phyloP scores from a whole-genome alignment of 2,113 vertebrate genomes.

The Xyliphius kryptos region DNA sequence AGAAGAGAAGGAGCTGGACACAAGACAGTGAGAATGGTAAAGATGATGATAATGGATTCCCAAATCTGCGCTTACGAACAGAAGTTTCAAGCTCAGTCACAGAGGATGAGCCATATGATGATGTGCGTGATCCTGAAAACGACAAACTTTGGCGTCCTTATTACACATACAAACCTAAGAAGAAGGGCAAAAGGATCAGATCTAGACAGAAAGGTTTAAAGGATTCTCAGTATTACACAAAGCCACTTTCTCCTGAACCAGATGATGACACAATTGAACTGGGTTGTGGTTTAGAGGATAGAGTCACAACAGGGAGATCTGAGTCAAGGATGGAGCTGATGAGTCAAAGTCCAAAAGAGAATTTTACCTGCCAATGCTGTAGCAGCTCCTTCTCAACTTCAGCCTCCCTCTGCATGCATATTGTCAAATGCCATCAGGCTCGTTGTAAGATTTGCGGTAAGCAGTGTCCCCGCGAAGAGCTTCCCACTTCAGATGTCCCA shows the following conservation, averaged over 20 bases:
- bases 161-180: conserved; percentile 96
- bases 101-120: conserved; percentile 73
- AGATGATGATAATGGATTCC: conserved; percentile 52
- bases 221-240: conserved; percentile 46
- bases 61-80: conserved; percentile 62
- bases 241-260: conserved; percentile 42
- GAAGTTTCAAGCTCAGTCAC: conserved; percentile 54
- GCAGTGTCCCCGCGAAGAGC: conserved; percentile 79
- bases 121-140: conserved; percentile 82
- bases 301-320: conserved; percentile 49
- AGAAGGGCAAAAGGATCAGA: conserved; percentile 81
- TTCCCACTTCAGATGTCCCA: conserved; percentile 66
- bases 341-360: conserved; percentile 64
- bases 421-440: conserved; percentile 82
- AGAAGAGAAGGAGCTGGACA: conserved; percentile 71
- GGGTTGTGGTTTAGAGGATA: conserved; percentile 61
- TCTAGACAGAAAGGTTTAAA: conserved; percentile 69
- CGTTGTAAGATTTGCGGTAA: conserved; percentile 86
- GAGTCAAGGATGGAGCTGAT: too few species aligned
- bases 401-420: conserved; percentile 83
- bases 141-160: conserved; percentile 96
- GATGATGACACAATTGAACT: conserved; percentile 43
- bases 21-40: conserved; percentile 40
- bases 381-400: conserved; percentile 83
- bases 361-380: conserved; percentile 80